Evolutionary conservation across 2,797 vertebrate species (phyloP).

Genomic region (Lagodon rhomboides): DNA sequence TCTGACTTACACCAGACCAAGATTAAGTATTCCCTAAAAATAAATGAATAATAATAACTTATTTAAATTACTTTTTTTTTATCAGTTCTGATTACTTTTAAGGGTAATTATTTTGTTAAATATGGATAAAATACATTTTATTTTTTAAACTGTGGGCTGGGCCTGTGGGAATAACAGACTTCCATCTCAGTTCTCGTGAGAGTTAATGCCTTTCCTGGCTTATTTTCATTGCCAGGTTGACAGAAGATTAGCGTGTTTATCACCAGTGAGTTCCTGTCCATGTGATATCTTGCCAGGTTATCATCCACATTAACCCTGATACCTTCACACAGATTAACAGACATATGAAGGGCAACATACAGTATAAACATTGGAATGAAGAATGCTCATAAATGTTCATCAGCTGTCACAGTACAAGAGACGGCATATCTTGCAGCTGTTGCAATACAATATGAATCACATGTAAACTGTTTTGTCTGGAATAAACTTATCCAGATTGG

Average conservation of each 20-base stretch:
- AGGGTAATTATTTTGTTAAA: no score
- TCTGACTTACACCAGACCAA: no score
- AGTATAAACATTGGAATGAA: background rate
- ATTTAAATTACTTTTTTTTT: no score
- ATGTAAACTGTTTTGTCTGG: background rate
- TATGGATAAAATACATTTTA: no score
- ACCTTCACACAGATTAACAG: background rate
- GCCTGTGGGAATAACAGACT: no score
- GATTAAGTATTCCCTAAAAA: no score
- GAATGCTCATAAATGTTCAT: background rate
- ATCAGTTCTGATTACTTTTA: no score
- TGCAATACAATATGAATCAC: background rate
- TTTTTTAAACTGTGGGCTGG: no score
- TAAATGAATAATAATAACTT: no score
- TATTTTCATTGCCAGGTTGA: conserved; percentile 56
- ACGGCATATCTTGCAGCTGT: background rate
- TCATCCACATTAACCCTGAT: conserved; percentile 4
- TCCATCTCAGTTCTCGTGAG: background rate
- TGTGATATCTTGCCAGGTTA: conserved; percentile 26
- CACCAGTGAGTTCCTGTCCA: conserved; percentile 23
- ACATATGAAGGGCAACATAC: background rate
- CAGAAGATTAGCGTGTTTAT: conserved; percentile 22
- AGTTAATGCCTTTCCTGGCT: background rate
- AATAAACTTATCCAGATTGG: background rate
- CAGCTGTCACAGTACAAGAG: background rate